Base-by-base conservation (phyloP, 2,113 vertebrate genomes). In the Heterocephalus glaber region DNA sequence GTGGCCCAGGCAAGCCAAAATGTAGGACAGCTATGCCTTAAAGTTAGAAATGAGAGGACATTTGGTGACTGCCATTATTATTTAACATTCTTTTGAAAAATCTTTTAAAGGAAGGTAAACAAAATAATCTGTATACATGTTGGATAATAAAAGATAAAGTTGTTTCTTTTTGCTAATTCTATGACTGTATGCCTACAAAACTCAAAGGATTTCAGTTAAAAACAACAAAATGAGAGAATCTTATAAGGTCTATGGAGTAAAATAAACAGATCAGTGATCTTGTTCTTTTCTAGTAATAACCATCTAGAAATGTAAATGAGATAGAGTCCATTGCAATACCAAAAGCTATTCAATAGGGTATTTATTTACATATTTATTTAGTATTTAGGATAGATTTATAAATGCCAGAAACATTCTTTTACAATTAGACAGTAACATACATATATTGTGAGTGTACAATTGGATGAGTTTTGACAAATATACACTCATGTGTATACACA, bases 241-340 rank as follows among this genome's bases (percentile, higher is more conserved):
- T 26, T 17, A 68, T 47, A 92, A 81, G 17, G 38, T 85, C 13
- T 77, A n/a, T 93, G 47, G 28, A 35, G 41, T 83, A 65, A 86
- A 65, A 77, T 58, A 93, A 66, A 63, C 26, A 66, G 41, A 92
- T 3, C 16, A 65, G 58, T 24, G n/a, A 8, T 10, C 12, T 63
- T 2, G 90, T 90, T 63, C 35, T 74, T 77, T 94, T 90, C 26
- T 87, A 66, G 20, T 65, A 95, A 52, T 65, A 70, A n/a, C 22
- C n/a, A 87, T 70, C 68, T 84, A 90, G 49, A 90, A 70, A 83
- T 58, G 20, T 85, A 81, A 74, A 89, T 74, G 52, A 90, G 72
- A 58, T 80, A 60, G 17, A 92, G 30, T 92, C 26, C 30, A 89
- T 22, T 92, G 26, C 12, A 56, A 82, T 92, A 63, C 17, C 44